These are phyloP conservation scores for Thymelicus sylvestris DNA, from an alignment of 2,888 invertebrate genomes.

Conservation along the genomic window DNA sequence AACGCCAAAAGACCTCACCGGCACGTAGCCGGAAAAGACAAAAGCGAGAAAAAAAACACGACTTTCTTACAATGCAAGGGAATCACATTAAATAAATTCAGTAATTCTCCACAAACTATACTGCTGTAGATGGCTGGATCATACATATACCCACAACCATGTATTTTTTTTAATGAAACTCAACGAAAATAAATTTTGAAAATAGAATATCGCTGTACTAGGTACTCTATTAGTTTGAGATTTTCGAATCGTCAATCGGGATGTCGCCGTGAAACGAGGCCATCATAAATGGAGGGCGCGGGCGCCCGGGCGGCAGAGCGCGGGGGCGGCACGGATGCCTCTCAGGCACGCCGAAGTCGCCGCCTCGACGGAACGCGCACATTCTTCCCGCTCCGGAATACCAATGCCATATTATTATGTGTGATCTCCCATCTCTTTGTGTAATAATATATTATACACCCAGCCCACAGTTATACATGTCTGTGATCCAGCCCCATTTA, in stretches of 20 bases:
- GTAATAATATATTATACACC: constrained; percentile 58
- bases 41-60: no score
- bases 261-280: constrained; percentile 22
- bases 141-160: no score
- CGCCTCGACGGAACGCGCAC: constrained; percentile 71
- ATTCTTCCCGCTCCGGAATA: constrained; percentile 78
- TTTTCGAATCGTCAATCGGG: constrained; percentile 16
- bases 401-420: constrained; percentile 82
- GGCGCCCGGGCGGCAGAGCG: constrained; percentile 35
- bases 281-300: constrained; percentile 34
- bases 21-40: no score
- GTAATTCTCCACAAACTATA: no score
- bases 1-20: no score
- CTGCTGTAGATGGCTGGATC: no score
- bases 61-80: no score
- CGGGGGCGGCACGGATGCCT: constrained; percentile 48
- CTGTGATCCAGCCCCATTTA: constrained; percentile 43
- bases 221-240: constrained; percentile 26
- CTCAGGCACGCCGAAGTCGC: constrained; percentile 67
- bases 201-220: constrained; percentile 4
- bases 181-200: no score
- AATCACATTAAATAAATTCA: no score
- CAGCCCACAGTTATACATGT: no score
- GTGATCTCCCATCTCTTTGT: constrained; percentile 74
- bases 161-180: no score